These are phyloP conservation scores for Pantherophis vulpinus DNA, from an alignment of 2,797 vertebrate species.

Conservation along the genomic window DNA sequence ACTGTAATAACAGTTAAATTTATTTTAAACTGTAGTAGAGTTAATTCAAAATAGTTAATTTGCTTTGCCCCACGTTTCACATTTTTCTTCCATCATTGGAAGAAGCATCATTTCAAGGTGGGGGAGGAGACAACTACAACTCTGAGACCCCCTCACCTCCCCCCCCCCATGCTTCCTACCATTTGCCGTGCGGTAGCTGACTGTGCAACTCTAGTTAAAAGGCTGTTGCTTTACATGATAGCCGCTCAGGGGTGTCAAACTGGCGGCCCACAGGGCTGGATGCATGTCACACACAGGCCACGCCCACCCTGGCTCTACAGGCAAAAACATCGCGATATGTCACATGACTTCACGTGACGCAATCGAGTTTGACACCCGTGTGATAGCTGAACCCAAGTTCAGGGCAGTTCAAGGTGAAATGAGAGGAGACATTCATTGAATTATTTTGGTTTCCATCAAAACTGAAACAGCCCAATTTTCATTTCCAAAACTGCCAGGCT, in stretches of 20 bases:
- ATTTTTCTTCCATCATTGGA: background rate
- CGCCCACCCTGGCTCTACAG: too few species aligned
- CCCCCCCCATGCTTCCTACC: background rate
- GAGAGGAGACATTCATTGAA: background rate
- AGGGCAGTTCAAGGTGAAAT: background rate
- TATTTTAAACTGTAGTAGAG: background rate
- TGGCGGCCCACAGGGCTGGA: too few species aligned
- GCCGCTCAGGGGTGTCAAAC: too few species aligned
- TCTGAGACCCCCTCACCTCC: too few species aligned
- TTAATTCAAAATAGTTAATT: background rate
- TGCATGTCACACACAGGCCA: too few species aligned
- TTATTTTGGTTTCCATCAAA: background rate
- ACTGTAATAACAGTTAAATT: background rate
- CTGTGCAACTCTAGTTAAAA: background rate
- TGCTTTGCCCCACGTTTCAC: background rate
- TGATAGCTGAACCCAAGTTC: background rate
- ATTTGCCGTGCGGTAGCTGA: background rate
- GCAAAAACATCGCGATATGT: too few species aligned
- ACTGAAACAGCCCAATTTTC: background rate
- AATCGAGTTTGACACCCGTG: too few species aligned
- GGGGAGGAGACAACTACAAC: background rate
- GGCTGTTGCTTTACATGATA: background rate
- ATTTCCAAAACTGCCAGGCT: background rate
- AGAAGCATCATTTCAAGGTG: background rate
- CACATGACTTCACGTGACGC: too few species aligned